These are phyloP conservation scores for Acinonyx jubatus DNA, from an alignment of 2,113 vertebrate genomes.

Conservation along the genomic window DNA sequence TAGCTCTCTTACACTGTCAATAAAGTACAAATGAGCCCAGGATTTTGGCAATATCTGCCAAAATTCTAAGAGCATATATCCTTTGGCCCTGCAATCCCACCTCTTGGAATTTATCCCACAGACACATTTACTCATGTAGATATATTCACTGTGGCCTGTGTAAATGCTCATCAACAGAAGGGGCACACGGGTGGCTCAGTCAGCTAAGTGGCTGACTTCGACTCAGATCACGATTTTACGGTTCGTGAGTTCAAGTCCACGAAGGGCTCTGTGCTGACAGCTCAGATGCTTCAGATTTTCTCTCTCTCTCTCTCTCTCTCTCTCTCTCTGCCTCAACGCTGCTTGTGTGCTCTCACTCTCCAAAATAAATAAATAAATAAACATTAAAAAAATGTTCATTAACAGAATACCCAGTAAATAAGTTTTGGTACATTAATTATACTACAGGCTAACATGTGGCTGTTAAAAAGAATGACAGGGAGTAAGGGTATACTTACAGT, in stretches of 20 bases:
- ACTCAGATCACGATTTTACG: too few relatives aligned
- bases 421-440: background rate
- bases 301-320: too few relatives aligned
- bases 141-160: background rate
- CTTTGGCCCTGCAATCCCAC: background rate
- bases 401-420: background rate
- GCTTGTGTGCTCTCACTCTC: too few relatives aligned
- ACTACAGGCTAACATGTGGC: background rate
- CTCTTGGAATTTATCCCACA: background rate
- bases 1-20: background rate
- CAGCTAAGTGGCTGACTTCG: too few relatives aligned
- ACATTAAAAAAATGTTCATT: background rate
- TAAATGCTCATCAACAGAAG: background rate
- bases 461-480: background rate
- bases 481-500: background rate
- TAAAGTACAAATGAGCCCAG: background rate
- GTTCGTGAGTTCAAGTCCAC: too few relatives aligned
- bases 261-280: too few relatives aligned
- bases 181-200: too few relatives aligned
- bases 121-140: background rate
- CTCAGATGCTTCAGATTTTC: too few relatives aligned
- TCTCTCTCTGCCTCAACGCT: too few relatives aligned
- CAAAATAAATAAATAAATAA: too few relatives aligned
- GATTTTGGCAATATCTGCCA: background rate
- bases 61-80: background rate